These are phyloP conservation scores for Laspeyria flexula DNA, from an alignment of 2,888 invertebrate genomes.

Conservation along the genomic window DNA sequence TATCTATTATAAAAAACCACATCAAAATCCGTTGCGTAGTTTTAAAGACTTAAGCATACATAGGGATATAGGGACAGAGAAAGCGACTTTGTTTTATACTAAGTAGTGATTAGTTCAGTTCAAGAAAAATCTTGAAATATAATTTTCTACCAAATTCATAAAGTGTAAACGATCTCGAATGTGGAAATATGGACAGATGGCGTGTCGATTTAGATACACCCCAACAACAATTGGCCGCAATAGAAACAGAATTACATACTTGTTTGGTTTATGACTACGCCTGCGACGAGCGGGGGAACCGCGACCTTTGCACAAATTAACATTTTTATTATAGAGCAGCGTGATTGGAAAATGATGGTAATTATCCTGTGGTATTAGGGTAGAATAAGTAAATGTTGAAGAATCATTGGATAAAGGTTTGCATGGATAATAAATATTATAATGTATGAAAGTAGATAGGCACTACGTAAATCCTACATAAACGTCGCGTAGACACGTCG, in stretches of 20 bases:
- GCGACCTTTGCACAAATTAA: constrained; percentile 34
- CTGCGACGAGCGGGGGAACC: constrained; percentile 6
- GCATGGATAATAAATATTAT: background rate
- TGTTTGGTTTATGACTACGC: constrained; percentile 36
- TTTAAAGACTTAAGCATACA: too few relatives aligned
- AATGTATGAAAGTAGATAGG: too few relatives aligned
- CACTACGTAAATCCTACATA: too few relatives aligned
- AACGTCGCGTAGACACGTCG: too few relatives aligned
- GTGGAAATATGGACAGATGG: constrained; percentile 50
- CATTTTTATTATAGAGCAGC: constrained; percentile 36
- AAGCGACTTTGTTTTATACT: too few relatives aligned
- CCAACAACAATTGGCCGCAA: constrained; percentile 49
- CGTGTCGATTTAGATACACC: constrained; percentile 43
- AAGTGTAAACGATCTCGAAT: background rate
- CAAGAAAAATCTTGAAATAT: too few relatives aligned
- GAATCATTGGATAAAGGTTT: background rate
- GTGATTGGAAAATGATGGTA: constrained; percentile 38
- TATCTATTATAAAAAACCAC: too few relatives aligned
- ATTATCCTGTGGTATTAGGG: constrained; percentile 11
- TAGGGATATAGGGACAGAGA: too few relatives aligned
- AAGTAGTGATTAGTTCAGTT: too few relatives aligned
- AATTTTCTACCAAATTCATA: too few relatives aligned
- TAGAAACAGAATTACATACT: constrained; percentile 51
- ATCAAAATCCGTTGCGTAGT: too few relatives aligned
- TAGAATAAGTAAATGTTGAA: background rate